A percentile compares a stretch with the other conserved stretches of the same genome.
Conservation (phyloP, 2,888 invertebrate species). For the Melieria crassipennis region DNA sequence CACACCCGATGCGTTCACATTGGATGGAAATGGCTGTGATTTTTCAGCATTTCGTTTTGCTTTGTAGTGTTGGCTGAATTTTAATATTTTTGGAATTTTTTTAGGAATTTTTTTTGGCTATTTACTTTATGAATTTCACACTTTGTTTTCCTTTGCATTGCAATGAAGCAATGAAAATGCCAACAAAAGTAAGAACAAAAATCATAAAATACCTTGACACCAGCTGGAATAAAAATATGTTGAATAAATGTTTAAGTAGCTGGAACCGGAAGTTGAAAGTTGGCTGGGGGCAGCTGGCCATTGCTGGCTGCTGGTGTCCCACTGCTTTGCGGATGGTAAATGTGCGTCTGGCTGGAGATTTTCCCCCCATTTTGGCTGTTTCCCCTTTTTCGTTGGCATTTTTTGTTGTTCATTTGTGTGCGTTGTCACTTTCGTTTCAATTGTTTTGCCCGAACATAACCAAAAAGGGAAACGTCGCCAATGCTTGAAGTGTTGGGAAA, state of each 20-base stretch:
- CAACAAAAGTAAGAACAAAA: neutral
- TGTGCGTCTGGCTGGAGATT: neutral
- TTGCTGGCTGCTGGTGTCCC: neutral
- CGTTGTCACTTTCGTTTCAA: conserved; percentile 9
- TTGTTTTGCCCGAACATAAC: neutral
- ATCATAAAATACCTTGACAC: conserved; percentile 3
- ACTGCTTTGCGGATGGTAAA: neutral
- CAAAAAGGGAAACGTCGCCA: neutral
- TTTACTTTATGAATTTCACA: conserved; percentile 35
- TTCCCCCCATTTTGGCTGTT: neutral
- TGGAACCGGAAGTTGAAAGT: neutral
- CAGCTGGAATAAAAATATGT: neutral
- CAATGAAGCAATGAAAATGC: conserved; percentile 14
- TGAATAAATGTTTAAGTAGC: conserved; percentile 20
- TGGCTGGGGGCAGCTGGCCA: conserved; percentile 7
- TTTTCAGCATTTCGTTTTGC: neutral
- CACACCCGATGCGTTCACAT: too few species aligned
- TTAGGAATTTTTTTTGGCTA: neutral
- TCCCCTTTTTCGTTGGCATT: conserved; percentile 5
- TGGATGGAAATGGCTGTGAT: neutral
- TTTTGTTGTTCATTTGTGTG: conserved; percentile 19
- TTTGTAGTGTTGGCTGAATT: neutral
- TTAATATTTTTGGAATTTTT: conserved; percentile 3
- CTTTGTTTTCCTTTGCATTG: conserved; percentile 24
- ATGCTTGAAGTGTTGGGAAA: neutral